A percentile compares a stretch with the other conserved stretches of the same genome.
Evolutionary conservation across 2,888 invertebrate genomes (phyloP).

Genomic region (Drosophila picticornis): DNA sequence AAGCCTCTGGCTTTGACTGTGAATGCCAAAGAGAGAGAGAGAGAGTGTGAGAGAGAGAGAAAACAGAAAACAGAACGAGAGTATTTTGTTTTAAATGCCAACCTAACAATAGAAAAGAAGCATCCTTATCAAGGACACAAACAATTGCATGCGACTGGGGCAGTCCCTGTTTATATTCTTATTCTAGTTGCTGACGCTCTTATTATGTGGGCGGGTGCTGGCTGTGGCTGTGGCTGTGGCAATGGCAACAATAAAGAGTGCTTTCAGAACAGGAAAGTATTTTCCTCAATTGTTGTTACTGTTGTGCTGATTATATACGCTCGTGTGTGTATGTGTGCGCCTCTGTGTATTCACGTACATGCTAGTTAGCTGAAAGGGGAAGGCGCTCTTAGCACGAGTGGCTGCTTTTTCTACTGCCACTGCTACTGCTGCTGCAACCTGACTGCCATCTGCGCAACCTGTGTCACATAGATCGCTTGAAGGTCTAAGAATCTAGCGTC

Average conservation of each 20-base stretch:
- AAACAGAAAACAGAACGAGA: conserved; percentile 29
- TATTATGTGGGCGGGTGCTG: conserved; percentile 44
- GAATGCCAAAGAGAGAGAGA: conserved; percentile 25
- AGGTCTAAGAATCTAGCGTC: conserved; percentile 29
- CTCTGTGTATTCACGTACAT: conserved; percentile 12
- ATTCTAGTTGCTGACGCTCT: conserved; percentile 16
- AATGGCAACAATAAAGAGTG: conserved; percentile 55
- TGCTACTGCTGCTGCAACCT: conserved; percentile 41
- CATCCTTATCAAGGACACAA: conserved; percentile 82
- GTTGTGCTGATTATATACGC: conserved; percentile 73
- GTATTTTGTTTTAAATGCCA: conserved; percentile 78
- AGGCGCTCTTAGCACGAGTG: conserved; percentile 68
- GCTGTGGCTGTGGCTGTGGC: conserved; percentile 40
- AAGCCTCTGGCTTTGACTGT: conserved; percentile 71
- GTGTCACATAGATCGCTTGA: conserved; percentile 24
- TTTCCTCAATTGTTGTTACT: conserved; percentile 80
- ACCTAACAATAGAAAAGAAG: conserved; percentile 80
- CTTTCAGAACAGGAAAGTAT: conserved; percentile 69
- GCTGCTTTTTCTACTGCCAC: conserved; percentile 26
- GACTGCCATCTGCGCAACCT: conserved; percentile 58
- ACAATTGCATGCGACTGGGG: conserved; percentile 55
- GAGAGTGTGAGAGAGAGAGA: conserved; percentile 6
- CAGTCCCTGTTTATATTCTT: conserved; percentile 18
- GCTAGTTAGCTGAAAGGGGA: conserved; percentile 33
- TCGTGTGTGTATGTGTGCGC: conserved; percentile 13